phyloP scores from a whole-genome alignment of 2,113 vertebrate species.

The Scomber japonicus region DNA sequence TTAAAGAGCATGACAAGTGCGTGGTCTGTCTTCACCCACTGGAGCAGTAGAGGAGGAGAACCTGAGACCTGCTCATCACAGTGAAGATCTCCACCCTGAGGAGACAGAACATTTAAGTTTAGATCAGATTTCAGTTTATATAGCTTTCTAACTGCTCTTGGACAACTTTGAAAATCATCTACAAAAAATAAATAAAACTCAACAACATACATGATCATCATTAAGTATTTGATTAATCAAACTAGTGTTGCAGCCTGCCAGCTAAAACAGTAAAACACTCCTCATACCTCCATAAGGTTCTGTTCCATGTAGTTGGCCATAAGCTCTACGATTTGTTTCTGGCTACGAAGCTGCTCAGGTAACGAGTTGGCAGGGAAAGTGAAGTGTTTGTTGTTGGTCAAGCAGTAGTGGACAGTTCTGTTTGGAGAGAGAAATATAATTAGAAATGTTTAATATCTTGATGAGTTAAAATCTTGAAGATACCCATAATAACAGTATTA shows the following conservation, averaged over 20 bases:
- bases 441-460: background rate
- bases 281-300: constrained; percentile 94
- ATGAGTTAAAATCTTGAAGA: background rate
- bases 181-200: background rate
- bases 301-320: constrained; percentile 98
- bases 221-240: background rate
- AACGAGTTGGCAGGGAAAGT: constrained; percentile 88
- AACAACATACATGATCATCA: background rate
- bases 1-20: constrained; percentile 98
- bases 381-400: constrained; percentile 93
- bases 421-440: background rate
- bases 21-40: constrained; percentile 98
- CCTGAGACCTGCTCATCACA: constrained; percentile 82
- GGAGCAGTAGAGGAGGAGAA: constrained; percentile 90
- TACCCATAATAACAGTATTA: too few relatives aligned
- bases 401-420: constrained; percentile 94
- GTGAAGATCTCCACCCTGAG: constrained; percentile 94
- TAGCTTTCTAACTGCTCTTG: background rate
- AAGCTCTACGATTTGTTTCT: constrained; percentile 92
- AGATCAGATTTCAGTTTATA: background rate
- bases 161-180: background rate
- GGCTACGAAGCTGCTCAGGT: constrained; percentile 91
- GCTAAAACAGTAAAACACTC: background rate
- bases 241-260: background rate
- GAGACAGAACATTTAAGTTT: background rate